Evolutionary conservation across 2,888 invertebrate species (phyloP), one percentile per base, ranked within the genome.

Genomic region (Eucera pruinosa): DNA sequence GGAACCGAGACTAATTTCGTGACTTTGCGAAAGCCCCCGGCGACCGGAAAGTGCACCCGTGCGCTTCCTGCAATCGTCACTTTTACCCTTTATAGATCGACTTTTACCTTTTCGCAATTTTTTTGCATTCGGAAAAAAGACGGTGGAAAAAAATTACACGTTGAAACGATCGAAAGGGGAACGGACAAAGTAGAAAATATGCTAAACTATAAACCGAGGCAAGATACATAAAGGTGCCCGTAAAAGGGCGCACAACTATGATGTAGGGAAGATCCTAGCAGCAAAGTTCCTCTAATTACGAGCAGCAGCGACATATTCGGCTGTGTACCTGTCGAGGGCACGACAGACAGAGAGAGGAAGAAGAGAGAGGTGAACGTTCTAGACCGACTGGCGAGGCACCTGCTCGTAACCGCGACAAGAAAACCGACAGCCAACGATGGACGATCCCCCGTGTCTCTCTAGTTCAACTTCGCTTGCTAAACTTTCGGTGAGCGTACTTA

Each of bases 1-100:
- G 91, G 89, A 89, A 89, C 89, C 90, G 89, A 90, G 90, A 91
- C 91, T 92, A 91, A 91, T 92, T 92, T 91, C 91, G 90, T 90
- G 89, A 91, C 88, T 90, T 89, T 89, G 90, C 89, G 89, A 90
- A 90, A 88, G 88, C 88, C 84, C 81, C 86, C 81, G 84, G 75
- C 77, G 58, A 67, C 43, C 65, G 65, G 65, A 43, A 60, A 58
- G 25, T 39, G 60, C 52, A 57, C 39, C 41, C 30, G 52, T 41
- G 3, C 25, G 47, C 43, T 70, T 74, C 71, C 68, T 52, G n/a
- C 50, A 11, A 52, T 50, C 71, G 69, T 67, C 71, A 65, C 61
- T 72, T 71, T 67, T 62, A 65, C 58, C 65, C 60, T 82, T 80
- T 74, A 76, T 39, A 20, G 55, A 52, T 64, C 72, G 43, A 50